Evolutionary conservation across 2,888 invertebrate genomes (phyloP).

Genomic region (Tribolium freemani): DNA sequence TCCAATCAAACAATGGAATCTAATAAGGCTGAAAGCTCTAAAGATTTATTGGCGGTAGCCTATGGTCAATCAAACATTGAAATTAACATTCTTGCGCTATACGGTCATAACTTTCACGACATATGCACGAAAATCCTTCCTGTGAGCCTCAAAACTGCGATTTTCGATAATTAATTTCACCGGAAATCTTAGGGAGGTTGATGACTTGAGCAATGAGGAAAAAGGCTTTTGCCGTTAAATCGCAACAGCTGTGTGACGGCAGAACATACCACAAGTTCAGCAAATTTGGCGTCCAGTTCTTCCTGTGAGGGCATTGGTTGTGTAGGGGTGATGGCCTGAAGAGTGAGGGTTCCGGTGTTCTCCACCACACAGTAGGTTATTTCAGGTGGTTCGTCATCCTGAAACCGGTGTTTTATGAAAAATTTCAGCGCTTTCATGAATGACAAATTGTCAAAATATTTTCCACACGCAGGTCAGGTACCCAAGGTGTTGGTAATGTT

Average conservation of each 20-base stretch:
- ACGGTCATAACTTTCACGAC: conserved; percentile 37
- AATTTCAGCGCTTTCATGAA: not conserved
- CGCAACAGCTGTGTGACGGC: not conserved
- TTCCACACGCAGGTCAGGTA: not conserved
- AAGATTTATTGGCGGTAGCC: conserved; percentile 6
- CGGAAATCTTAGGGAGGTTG: conserved; percentile 26
- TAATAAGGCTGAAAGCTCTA: not conserved
- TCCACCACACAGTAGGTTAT: conserved; percentile 95
- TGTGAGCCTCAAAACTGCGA: not conserved
- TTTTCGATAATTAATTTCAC: conserved; percentile 29
- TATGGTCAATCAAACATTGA: conserved; percentile 1
- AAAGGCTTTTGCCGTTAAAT: conserved; percentile 7
- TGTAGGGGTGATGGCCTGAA: conserved; percentile 92
- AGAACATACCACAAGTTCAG: conserved; percentile 88
- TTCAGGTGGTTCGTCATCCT: conserved; percentile 96
- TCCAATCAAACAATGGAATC: conserved; percentile 1
- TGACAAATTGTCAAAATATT: conserved; percentile 21
- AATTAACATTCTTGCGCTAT: conserved; percentile 20
- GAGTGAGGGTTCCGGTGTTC: conserved; percentile 85
- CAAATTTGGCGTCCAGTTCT: conserved; percentile 93
- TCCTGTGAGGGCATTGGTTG: conserved; percentile 94
- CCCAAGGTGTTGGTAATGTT: not conserved
- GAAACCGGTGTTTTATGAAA: conserved; percentile 61
- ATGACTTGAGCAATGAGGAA: conserved; percentile 19
- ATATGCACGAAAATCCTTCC: conserved; percentile 20